These are phyloP conservation scores for Plusia festucae DNA, from an alignment of 2,888 invertebrate genomes.

Conservation along the genomic window DNA sequence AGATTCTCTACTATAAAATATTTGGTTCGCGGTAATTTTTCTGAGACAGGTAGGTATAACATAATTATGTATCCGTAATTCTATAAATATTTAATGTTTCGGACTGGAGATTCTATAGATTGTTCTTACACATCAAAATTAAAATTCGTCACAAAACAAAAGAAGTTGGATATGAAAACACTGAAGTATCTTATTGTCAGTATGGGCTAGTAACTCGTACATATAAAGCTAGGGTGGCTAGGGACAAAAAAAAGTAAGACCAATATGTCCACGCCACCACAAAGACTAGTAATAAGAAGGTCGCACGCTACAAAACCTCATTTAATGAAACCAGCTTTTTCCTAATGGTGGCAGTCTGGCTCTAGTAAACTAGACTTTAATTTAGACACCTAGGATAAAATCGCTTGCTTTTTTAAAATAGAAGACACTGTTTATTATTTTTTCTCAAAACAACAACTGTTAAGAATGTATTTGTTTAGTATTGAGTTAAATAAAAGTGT, in stretches of 20 bases:
- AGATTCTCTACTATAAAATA: no score
- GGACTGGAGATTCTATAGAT: no score
- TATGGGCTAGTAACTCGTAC: background rate
- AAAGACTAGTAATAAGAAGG: background rate
- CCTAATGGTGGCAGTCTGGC: background rate
- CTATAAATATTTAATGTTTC: no score
- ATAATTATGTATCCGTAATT: no score
- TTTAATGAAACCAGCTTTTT: slow-evolving; percentile 5
- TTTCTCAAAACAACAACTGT: no score
- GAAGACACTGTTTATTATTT: no score
- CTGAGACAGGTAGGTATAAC: no score
- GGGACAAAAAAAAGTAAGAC: background rate
- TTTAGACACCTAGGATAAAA: background rate
- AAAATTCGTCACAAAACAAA: background rate
- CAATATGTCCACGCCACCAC: slow-evolving; percentile 2
- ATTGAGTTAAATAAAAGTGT: no score
- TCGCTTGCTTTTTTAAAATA: background rate
- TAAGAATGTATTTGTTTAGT: no score
- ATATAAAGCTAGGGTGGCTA: background rate
- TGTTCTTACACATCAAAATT: background rate
- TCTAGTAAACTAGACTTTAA: slow-evolving; percentile 3
- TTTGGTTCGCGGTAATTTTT: no score
- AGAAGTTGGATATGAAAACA: background rate
- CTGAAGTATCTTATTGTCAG: background rate
- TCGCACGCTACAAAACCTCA: slow-evolving; percentile 8